Base-by-base conservation (phyloP, 1,140 invertebrate species). In the Gonatopus flavifemur region DNA sequence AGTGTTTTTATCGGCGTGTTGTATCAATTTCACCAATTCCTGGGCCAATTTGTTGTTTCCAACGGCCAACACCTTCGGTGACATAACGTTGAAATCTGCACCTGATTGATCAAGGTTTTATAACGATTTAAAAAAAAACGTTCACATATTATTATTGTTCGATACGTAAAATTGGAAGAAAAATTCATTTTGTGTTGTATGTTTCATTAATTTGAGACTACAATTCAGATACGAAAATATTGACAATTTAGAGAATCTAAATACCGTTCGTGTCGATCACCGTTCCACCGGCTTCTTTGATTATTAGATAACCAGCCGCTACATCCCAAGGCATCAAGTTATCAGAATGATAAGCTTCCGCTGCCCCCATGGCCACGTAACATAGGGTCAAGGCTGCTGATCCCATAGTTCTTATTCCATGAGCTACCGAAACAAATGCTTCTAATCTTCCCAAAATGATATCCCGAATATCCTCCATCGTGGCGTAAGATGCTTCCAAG, bases 371-470 rank as follows among this genome's bases (percentile, higher is more conserved):
- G 10, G 90, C 89, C 3, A 93, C 82, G 49, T 85, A 82, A 66
- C 87, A 88, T 52, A 91, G 76, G 19, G 88, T 87, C 31, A 91
- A 56, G 1, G 88, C 88, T 3, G 88, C 88, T 40, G 86, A 89
- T 4, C 91, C 90, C 37, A 89, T 75, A 13, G 83, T 82, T 28
- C 90, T 81, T 36, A 90, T 82, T 32, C 89, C 72, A 43, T 71
- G 70, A 8, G 69, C 69, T n/a, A 69, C 46, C 19, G 72, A 59
- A 2, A 74, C 70, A 44, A 73, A 72, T 15, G 70, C 69, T 33
- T 76, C 67, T 7, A 72, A n/a, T 55, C 72, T 59, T 2, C 69
- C 70, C 10, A 76, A 20, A 38, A 73, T 47, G 4, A 60, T 66
- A 47, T 69, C 68, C 45, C 71, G 55, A 22, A 69, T 64, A 7